phyloP scores from a whole-genome alignment of 2,888 invertebrate genomes.

The Euproctis similis region DNA sequence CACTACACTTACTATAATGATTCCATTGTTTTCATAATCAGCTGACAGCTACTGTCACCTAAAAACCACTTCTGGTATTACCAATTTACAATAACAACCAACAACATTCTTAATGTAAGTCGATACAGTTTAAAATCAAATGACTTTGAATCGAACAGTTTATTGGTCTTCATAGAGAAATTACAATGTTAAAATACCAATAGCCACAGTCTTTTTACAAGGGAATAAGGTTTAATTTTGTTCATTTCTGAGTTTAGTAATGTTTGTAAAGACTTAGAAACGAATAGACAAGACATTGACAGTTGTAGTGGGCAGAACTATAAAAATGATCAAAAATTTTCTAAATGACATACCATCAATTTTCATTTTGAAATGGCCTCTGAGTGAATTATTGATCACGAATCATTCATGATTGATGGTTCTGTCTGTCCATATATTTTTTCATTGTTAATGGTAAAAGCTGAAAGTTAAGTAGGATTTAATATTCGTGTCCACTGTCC shows the following conservation, averaged over 20 bases:
- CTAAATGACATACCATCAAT: slow-evolving; percentile 62
- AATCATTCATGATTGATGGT: slow-evolving; percentile 13
- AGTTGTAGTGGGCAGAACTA: slow-evolving; percentile 52
- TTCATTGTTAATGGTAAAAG: slow-evolving; percentile 3
- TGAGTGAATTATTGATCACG: slow-evolving; percentile 18
- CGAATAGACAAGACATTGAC: slow-evolving; percentile 55
- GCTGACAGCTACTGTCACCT: slow-evolving; percentile 56
- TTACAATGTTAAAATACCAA: slow-evolving; percentile 8
- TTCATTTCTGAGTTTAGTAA: slow-evolving; percentile 1
- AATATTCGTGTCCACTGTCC: neutral
- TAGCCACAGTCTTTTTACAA: slow-evolving; percentile 23
- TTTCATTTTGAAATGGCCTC: slow-evolving; percentile 27
- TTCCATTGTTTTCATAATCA: slow-evolving; percentile 58
- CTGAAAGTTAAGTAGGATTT: neutral
- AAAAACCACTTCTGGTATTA: slow-evolving; percentile 33
- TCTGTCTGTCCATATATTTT: too few species aligned
- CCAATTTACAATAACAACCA: slow-evolving; percentile 7
- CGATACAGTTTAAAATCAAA: slow-evolving; percentile 10
- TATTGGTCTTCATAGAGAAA: slow-evolving; percentile 7
- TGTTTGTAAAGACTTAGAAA: slow-evolving; percentile 38
- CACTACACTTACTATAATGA: slow-evolving; percentile 68
- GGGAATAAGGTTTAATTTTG: slow-evolving; percentile 27
- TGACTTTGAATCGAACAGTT: neutral
- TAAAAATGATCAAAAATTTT: slow-evolving; percentile 58
- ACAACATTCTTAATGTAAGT: slow-evolving; percentile 11